A percentile compares a stretch with the other conserved stretches of the same genome.
Evolutionary conservation across 2,113 vertebrate species (phyloP).

Genomic region (Lampris megalopsis): DNA sequence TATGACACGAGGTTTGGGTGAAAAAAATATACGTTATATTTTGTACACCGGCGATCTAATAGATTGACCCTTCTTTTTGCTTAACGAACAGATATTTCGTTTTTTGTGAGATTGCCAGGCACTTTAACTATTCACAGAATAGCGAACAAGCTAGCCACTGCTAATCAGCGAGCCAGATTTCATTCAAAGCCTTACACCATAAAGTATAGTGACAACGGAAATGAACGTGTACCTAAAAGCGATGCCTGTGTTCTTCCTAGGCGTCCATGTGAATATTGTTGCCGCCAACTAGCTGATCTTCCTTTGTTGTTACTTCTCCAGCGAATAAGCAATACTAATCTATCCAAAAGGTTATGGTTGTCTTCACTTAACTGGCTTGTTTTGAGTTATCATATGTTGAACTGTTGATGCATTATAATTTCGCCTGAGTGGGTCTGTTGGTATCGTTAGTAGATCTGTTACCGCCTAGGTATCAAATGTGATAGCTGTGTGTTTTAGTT

Average conservation of each 20-base stretch:
- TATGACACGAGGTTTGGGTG: slow-evolving; percentile 6
- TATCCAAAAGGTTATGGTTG: slow-evolving; percentile 56
- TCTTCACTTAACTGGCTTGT: neutral
- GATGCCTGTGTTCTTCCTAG: neutral
- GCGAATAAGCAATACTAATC: slow-evolving; percentile 9
- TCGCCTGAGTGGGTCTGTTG: too few species aligned
- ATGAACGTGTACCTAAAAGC: neutral
- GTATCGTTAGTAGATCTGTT: too few species aligned
- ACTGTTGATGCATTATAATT: too few species aligned
- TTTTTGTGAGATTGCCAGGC: neutral
- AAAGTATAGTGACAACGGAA: neutral
- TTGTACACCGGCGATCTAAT: neutral
- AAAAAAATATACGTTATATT: neutral
- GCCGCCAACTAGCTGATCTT: accelerated
- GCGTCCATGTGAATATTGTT: neutral
- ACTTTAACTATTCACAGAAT: neutral
- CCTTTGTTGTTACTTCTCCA: neutral
- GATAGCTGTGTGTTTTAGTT: too few species aligned
- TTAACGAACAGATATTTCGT: neutral
- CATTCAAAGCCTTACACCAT: slow-evolving; percentile 1
- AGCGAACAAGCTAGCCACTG: slow-evolving; percentile 4
- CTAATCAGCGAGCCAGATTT: neutral
- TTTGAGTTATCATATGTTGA: too few species aligned
- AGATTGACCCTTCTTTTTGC: neutral
- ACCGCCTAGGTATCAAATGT: too few species aligned